Conservation (phyloP, 53 echinoderm and acorn worm genomes). For the Actinopyga echinites region DNA sequence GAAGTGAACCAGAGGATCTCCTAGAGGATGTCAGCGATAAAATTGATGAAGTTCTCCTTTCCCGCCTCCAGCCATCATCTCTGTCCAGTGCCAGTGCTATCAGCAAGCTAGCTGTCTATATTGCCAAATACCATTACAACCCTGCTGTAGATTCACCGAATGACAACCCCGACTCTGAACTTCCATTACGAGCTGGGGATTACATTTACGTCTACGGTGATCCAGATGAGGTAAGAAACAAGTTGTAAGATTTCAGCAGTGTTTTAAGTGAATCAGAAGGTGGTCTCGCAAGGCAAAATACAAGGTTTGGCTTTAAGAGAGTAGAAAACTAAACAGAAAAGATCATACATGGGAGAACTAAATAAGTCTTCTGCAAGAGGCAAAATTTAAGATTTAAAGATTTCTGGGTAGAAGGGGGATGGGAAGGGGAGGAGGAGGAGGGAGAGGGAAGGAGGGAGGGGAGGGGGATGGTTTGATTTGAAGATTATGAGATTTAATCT, state of each 20-base stretch:
- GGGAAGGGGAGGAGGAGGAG: no score
- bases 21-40: slow-evolving; percentile 91
- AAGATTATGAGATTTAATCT: no score
- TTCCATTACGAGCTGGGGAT: slow-evolving; percentile 92
- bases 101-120: slow-evolving; percentile 96
- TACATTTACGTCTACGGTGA: slow-evolving; percentile 98
- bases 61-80: slow-evolving; percentile 72
- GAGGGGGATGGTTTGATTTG: no score
- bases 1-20: slow-evolving; percentile 71
- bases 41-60: slow-evolving; percentile 81
- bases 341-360: no score
- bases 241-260: neutral
- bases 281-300: no score
- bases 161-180: slow-evolving; percentile 89
- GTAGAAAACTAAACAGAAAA: no score
- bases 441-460: no score
- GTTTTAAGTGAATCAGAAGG: no score
- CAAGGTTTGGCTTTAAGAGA: no score
- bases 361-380: no score
- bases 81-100: slow-evolving; percentile 71
- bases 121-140: slow-evolving; percentile 95
- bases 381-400: no score
- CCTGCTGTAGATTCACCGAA: slow-evolving; percentile 92
- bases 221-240: slow-evolving; percentile 79
- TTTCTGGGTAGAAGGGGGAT: no score